Base-by-base conservation (phyloP, 2,797 vertebrate genomes). In the Sphaeramia orbicularis region DNA sequence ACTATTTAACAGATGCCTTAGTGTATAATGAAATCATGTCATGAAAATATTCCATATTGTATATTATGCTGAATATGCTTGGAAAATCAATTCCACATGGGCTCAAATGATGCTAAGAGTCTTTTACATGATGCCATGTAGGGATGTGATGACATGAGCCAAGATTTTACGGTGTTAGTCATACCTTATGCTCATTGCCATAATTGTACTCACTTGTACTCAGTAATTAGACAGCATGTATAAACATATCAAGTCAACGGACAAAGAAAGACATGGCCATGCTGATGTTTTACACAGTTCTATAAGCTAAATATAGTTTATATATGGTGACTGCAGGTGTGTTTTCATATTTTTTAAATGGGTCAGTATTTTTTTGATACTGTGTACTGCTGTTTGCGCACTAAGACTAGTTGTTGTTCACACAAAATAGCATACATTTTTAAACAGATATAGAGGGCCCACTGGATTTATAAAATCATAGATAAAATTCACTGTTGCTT, bases 401-500 rank as follows among this genome's bases (percentile, higher is more conserved):
- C 47, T 37, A 13, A 1, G 32, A 8, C 9, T 8, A 2, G 32
- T 35, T 35, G 7, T 35, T 35, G 32, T 35, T 35, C 1, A 4
- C 32, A 35, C 35, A 35, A 35, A 35, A 35, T 35, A 35, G 10
- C 32, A 35, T 35, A 10, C 7, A 35, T 35, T 35, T 35, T 35
- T 35, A 35, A 35, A 9, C 32, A 7, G 57, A 66, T 35, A 40
- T 32, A 10, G n/a, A 37, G 45, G 30, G 36, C 30, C 51, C 35
- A n/a, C 50, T 63, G 21, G 42, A 53, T 65, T 65, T 50, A 71
- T 35, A 35, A 38, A 50, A 18, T 48, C 53, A 47, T 6, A 35
- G 15, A 71, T 57, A 53, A 65, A 65, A 38, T 76, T 16, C 21
- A 47, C 38, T 56, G 53, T 43, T 54, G 54, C 15, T 78, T 67